Evolutionary conservation across 1,140 invertebrate genomes (phyloP), one percentile per base, ranked within the genome.

Genomic region (Apis cerana): DNA sequence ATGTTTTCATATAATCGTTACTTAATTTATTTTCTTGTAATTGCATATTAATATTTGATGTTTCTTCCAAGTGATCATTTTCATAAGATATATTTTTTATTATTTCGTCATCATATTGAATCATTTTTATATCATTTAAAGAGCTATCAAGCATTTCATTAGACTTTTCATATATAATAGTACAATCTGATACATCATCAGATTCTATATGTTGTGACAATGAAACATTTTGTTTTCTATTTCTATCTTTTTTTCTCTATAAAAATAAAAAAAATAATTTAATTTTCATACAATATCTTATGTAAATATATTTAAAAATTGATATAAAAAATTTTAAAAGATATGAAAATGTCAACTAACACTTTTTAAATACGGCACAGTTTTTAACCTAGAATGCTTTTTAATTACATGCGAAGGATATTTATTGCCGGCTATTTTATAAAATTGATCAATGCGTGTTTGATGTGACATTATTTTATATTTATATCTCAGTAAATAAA

Each of bases 391-490:
- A 74, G 17, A n/a, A 27, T n/a, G n/a, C 1, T 62, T 61, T 23
- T 82, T 56, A 21, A n/a, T 17, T 12, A n/a, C 48, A 27, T 12
- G 4, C 5, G n/a, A 9, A 33, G 33, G 2, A n/a, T 15, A 54
- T 9, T 10, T 58, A 12, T 48, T 77, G 13, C 33, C 43, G 17
- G 7, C 52, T 64, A 43, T 27, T 82, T 82, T 78, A 61, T 62
- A 86, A n/a, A 64, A 86, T 7, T 85, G 50, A n/a, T 86, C 84
- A 23, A 86, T 77, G 8, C 19, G 74, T 4, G 43, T 86, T 69
- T 86, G 85, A 1, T 56, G 48, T 1, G 19, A 19, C 78, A 80
- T 79, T 59, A 0, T 79, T 58, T 17, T 9, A 27, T 58, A 58
- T 12, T 72, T 27, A 13, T n/a, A 7, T 33, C 15, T 48, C 9